Evolutionary conservation across 2,888 invertebrate species (phyloP).

Genomic region (Trachelus troglodyta): DNA sequence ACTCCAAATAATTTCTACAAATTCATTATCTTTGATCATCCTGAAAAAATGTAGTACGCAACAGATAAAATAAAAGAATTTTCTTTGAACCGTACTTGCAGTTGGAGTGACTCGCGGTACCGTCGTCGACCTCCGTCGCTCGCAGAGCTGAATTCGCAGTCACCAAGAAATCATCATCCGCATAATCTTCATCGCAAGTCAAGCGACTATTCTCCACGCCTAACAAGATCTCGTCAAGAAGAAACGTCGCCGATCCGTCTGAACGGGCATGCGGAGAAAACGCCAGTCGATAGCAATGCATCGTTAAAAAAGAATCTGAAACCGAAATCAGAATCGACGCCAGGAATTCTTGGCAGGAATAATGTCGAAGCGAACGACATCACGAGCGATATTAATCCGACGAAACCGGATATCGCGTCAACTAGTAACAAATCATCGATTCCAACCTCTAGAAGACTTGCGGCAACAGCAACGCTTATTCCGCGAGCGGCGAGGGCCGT

Average conservation of each 20-base stretch:
- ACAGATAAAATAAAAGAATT: not conserved
- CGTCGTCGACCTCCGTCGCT: slow-evolving; percentile 48
- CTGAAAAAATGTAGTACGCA: not conserved
- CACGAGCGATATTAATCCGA: not conserved
- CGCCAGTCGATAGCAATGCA: slow-evolving; percentile 25
- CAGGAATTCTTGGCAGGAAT: slow-evolving; percentile 13
- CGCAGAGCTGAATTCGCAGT: slow-evolving; percentile 42
- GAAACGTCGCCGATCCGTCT: slow-evolving; percentile 27
- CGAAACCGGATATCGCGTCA: slow-evolving; percentile 1
- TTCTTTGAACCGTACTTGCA: slow-evolving; percentile 31
- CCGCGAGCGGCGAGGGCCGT: slow-evolving; percentile 53
- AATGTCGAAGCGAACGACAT: slow-evolving; percentile 35
- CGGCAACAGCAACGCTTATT: slow-evolving; percentile 40
- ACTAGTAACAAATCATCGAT: slow-evolving; percentile 33
- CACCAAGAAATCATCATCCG: slow-evolving; percentile 22
- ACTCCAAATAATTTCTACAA: not conserved
- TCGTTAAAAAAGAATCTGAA: slow-evolving; percentile 25
- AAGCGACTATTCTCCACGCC: slow-evolving; percentile 41
- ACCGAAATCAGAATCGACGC: slow-evolving; percentile 25
- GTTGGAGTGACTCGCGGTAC: slow-evolving; percentile 62
- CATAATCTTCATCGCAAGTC: slow-evolving; percentile 35
- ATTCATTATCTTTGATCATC: not conserved
- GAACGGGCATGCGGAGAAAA: slow-evolving; percentile 30
- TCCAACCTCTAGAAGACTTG: slow-evolving; percentile 44
- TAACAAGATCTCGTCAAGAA: slow-evolving; percentile 44